Evolutionary conservation across 2,797 vertebrate species (phyloP).

Genomic region (Tokudaia muenninki): DNA sequence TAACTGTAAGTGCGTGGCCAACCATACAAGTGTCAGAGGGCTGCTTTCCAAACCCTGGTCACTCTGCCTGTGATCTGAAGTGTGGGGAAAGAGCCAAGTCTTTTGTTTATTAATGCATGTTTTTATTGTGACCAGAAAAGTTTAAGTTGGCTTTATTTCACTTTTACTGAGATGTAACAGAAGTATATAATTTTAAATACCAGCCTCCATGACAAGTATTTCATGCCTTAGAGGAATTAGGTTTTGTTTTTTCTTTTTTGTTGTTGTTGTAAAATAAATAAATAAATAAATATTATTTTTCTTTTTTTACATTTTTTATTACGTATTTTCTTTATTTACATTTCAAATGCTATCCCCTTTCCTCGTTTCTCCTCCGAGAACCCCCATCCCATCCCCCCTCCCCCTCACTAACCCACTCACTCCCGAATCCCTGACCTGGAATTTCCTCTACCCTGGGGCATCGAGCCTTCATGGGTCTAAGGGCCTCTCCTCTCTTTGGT

Average conservation of each 20-base stretch:
- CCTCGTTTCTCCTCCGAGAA: too few relatives aligned
- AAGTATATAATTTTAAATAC: conserved; percentile 33
- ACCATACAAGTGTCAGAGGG: neutral
- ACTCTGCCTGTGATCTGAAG: conserved; percentile 23
- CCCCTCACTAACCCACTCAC: too few relatives aligned
- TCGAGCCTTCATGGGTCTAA: too few relatives aligned
- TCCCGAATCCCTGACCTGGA: too few relatives aligned
- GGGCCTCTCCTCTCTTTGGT: too few relatives aligned
- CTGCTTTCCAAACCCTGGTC: neutral
- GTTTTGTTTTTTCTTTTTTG: neutral
- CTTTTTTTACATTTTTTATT: too few relatives aligned
- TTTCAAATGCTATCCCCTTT: too few relatives aligned
- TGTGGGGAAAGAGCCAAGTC: neutral
- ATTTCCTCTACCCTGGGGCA: too few relatives aligned
- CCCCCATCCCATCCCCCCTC: too few relatives aligned
- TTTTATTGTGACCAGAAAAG: neutral
- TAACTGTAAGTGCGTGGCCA: neutral
- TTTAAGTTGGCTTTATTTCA: conserved; percentile 32
- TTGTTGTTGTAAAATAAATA: too few relatives aligned
- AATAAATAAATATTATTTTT: too few relatives aligned
- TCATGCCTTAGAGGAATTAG: conserved; percentile 28
- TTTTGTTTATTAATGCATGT: neutral
- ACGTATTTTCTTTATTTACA: too few relatives aligned
- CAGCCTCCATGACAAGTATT: neutral
- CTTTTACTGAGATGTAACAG: neutral